These are phyloP conservation scores for Trochalopteron elliotii DNA, from an alignment of 2,113 vertebrate species.

Conservation along the genomic window DNA sequence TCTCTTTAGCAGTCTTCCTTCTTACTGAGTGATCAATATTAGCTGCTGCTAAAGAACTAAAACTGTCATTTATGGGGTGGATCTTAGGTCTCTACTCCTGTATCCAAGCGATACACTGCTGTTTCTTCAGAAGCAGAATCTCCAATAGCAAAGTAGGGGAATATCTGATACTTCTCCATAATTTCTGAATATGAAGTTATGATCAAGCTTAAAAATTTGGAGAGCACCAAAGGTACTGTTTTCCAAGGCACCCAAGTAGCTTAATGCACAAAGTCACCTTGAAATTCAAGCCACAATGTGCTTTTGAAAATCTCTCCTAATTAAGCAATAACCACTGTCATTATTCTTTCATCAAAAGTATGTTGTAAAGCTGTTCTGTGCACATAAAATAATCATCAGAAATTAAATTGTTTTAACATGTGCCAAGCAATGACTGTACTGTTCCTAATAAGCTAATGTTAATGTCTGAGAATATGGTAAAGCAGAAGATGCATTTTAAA, in stretches of 20 bases:
- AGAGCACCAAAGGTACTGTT: neutral
- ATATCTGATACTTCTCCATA: neutral
- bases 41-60: neutral
- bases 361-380: conserved; percentile 6
- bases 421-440: neutral
- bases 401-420: neutral
- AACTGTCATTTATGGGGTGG: neutral
- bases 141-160: rapidly evolving
- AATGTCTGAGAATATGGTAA: neutral
- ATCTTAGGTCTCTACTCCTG: neutral
- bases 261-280: neutral
- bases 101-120: rapidly evolving
- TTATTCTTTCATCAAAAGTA: neutral
- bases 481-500: neutral
- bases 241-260: neutral
- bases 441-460: neutral
- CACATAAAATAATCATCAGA: neutral
- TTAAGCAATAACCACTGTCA: conserved; percentile 2
- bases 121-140: neutral
- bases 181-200: neutral
- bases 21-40: neutral
- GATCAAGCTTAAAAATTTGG: neutral
- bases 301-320: conserved; percentile 15
- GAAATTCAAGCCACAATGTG: neutral
- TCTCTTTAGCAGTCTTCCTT: neutral